A percentile compares a stretch with the other conserved stretches of the same genome.
Evolutionary conservation across 1,140 invertebrate species (phyloP).

Genomic region (Orchestia grillus): DNA sequence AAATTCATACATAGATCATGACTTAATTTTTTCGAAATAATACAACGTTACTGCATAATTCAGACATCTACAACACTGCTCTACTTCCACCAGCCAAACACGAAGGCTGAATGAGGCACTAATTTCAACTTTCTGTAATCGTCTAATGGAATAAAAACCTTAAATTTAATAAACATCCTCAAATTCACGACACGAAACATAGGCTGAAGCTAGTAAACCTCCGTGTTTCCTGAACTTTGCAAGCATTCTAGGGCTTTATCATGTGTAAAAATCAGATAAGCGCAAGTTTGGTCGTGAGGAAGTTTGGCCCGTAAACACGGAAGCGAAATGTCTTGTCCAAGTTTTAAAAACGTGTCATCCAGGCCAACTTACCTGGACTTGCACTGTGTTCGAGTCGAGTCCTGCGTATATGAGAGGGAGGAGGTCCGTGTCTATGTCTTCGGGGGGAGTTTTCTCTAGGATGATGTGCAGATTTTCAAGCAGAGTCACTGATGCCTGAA

Average conservation of each 20-base stretch:
- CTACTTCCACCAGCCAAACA: not conserved
- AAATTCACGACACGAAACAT: not conserved
- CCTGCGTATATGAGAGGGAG: constrained; percentile 89
- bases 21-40: not conserved
- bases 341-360: not conserved
- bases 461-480: constrained; percentile 93
- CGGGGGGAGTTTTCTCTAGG: constrained; percentile 86
- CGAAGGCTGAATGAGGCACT: not conserved
- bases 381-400: constrained; percentile 90
- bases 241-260: not conserved
- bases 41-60: not conserved
- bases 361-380: constrained; percentile 83
- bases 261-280: not conserved
- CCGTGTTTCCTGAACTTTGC: not conserved
- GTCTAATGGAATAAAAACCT: not conserved
- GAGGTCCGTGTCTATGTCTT: constrained; percentile 85
- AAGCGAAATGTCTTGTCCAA: not conserved
- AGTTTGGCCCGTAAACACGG: constrained; percentile 20
- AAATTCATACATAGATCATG: not conserved
- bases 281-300: not conserved
- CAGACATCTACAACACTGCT: not conserved
- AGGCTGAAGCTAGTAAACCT: not conserved
- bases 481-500: constrained; percentile 90
- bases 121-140: not conserved
- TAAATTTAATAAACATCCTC: not conserved